These are phyloP conservation scores for Apis mellifera DNA, from an alignment of 1,140 invertebrate genomes.

Conservation along the genomic window Amel_HAv3.1 CM009943.2:3298501-3299000, in stretches of 20 bases:
- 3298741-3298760: conserved; percentile 63
- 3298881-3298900: too few species aligned
- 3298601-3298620: too few species aligned
- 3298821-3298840: not conserved
- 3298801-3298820: not conserved
- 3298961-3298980: not conserved
- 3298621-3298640: not conserved
- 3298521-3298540: not conserved
- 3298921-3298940: too few species aligned
- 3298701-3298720: conserved; percentile 24
- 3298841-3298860: not conserved
- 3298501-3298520: not conserved
- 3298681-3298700: conserved; percentile 17
- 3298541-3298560: not conserved
- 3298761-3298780: conserved; percentile 70
- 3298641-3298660: not conserved
- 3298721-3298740: conserved; percentile 33
- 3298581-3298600: conserved; percentile 15
- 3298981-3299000: not conserved
- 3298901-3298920: too few species aligned
- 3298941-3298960: not conserved
- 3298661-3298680: not conserved
- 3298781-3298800: conserved; percentile 53
- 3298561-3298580: not conserved
- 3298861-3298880: conserved; percentile 29